Base-by-base conservation (phyloP, 2,113 vertebrate species). In the Pipa parva region DNA sequence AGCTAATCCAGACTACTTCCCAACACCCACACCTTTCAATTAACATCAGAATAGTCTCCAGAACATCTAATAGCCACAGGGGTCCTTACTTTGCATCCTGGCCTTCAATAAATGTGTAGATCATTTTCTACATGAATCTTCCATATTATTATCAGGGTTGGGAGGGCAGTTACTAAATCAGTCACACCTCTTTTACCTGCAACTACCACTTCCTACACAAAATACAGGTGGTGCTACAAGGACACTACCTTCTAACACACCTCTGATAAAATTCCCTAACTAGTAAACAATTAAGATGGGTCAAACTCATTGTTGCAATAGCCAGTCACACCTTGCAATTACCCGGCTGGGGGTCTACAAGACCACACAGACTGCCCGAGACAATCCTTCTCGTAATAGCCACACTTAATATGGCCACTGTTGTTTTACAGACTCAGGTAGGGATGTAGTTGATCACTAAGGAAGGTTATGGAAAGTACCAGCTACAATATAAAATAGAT, bases 11-110 rank as follows among this genome's bases (percentile, higher is more conserved):
- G 31, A 55, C 54, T 63, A 33, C 46, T 59, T 52, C 45, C 20
- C 20, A 48, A 48, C 37, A 27, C 25, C 55, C 36, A 61, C 64
- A 64, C 48, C 46, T 56, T 46, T 54, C 33, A 73, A 46, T 51
- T 58, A 63, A 63, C 45, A 52, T 60, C 36, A 59, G 42, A 31
- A 13, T 17, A 2, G 7, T 5, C 6, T 42, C 39, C 7, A 42
- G 13, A 17, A 42, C 15, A 42, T 13, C 39, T 17, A 42, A n/a
- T n/a, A 42, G 15, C 5, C n/a, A 17, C 39, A n/a, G 6, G n/a
- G 17, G 39, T 42, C 12, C 50, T 54, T 54, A 54, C 50, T 28
- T 54, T 54, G 22, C 50, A 54, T 54, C 50, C 3, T 28, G 22
- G 27, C 13, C 22, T 52, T 25, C 50, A 27, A 13, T 17, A 26